Evolutionary conservation across 2,888 invertebrate species (phyloP), one percentile per base, ranked within the genome.

Genomic region (Notocelia uddmanniana): DNA sequence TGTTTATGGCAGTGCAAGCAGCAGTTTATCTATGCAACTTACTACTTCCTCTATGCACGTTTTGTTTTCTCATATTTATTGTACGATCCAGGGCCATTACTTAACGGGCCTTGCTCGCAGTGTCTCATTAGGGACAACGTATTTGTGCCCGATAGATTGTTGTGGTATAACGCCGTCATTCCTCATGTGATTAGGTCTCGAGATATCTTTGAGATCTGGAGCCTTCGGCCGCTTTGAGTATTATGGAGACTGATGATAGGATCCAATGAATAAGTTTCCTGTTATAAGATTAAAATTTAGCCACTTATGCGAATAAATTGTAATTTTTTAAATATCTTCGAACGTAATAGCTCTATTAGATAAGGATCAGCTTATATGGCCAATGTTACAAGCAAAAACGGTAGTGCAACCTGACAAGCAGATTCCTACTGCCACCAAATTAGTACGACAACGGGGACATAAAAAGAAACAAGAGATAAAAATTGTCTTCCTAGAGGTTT

Each of bases 51-150:
- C 83, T 76, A 83, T 83, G 83, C 84, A 85, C 85, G 87, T 90
- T 91, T 89, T 87, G 89, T 88, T 89, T 85, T 85, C 89, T 89
- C 88, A 90, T 89, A 89, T 92, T 92, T 92, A 91, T 90, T 85
- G 83, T 84, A 80, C 81, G 80, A 81, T 80, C 80, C 80, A 77
- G 82, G 83, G 76, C 82, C 85, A 90, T 91, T 89, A 90, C 81
- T 90, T 87, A 85, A 80, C 81, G 75, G 78, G 78, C 45, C 77
- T 75, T 75, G 81, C 81, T 75, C 75, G 81, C 81, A 81, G 79
- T 80, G 85, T 87, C 90, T 91, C 90, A 91, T 91, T 90, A 92
- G 85, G 52, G 72, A 79, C 82, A 79, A 85, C 82, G 84, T 84
- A 88, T 88, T 83, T 80, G 79, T 79, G 84, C 80, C 80, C 80